Evolutionary conservation across 2,113 vertebrate genomes (phyloP).

Genomic region (Phalacrocorax pelagicus): DNA sequence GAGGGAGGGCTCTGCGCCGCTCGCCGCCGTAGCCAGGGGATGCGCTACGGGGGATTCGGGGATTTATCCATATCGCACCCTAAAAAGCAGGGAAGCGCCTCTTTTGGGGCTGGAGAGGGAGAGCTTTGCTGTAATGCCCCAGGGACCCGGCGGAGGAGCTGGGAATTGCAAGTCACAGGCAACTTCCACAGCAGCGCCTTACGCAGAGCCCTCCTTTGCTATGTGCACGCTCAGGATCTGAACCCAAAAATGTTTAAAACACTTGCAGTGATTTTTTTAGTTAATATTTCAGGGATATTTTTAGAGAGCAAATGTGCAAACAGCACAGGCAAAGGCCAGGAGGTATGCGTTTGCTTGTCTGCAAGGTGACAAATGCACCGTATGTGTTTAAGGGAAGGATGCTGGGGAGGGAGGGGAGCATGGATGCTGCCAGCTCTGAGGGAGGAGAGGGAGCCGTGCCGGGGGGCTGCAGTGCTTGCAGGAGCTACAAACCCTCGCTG

Average conservation of each 20-base stretch:
- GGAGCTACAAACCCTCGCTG: background rate
- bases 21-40: no score
- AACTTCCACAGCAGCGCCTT: background rate
- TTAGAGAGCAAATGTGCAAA: background rate
- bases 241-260: background rate
- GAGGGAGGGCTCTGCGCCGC: background rate
- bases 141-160: background rate
- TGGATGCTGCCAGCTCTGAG: background rate
- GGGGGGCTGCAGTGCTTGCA: background rate
- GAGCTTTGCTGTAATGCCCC: background rate
- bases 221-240: accelerated
- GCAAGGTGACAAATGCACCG: background rate
- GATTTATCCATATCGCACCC: background rate
- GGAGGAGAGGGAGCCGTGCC: background rate
- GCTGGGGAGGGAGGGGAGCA: background rate
- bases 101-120: background rate
- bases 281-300: background rate
- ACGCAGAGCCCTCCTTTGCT: background rate
- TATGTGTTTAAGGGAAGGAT: background rate
- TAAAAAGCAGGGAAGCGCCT: background rate
- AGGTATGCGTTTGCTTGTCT: background rate
- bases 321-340: background rate
- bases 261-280: background rate
- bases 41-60: accelerated
- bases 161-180: background rate